Percentiles rank a stretch among this genome's conserved stretches.
phyloP scores from a whole-genome alignment of 2,113 vertebrate species.

The Oncorhynchus gorbuscha region DNA sequence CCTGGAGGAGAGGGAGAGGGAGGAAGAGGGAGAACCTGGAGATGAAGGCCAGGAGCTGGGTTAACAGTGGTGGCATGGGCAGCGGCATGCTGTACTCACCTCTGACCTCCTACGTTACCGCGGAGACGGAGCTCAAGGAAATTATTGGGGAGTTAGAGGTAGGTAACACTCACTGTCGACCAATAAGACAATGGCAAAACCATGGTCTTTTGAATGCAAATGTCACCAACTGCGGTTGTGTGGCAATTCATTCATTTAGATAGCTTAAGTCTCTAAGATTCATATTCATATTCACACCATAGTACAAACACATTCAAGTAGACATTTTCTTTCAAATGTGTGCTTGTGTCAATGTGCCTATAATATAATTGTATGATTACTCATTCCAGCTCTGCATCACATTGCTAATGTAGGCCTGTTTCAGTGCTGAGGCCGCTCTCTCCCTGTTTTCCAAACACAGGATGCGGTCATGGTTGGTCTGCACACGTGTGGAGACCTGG shows the following conservation, averaged over 20 bases:
- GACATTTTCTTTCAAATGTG: not conserved
- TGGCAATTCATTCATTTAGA: too few relatives aligned
- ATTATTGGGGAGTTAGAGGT: slow-evolving; percentile 92
- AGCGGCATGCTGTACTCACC: slow-evolving; percentile 80
- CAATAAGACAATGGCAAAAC: too few relatives aligned
- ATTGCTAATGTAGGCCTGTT: too few relatives aligned
- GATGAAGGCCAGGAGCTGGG: slow-evolving; percentile 65
- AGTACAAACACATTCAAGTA: not conserved
- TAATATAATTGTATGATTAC: not conserved
- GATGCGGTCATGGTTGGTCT: slow-evolving; percentile 90
- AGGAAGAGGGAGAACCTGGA: slow-evolving; percentile 82
- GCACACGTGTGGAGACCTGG: slow-evolving; percentile 96
- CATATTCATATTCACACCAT: not conserved
- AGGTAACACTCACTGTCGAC: slow-evolving; percentile 26
- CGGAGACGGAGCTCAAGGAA: slow-evolving; percentile 86
- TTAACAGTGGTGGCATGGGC: slow-evolving; percentile 53
- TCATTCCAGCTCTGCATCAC: not conserved
- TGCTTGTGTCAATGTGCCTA: not conserved
- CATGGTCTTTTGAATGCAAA: too few relatives aligned
- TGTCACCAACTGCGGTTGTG: too few relatives aligned
- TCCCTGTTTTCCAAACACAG: slow-evolving; percentile 61
- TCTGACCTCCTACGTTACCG: slow-evolving; percentile 87
- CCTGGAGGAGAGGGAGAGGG: slow-evolving; percentile 74
- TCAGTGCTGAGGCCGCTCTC: not conserved
- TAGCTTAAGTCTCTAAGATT: not conserved